Evolutionary conservation across 1,140 invertebrate species (phyloP).

Genomic region (Armadillidium nasatum): DNA sequence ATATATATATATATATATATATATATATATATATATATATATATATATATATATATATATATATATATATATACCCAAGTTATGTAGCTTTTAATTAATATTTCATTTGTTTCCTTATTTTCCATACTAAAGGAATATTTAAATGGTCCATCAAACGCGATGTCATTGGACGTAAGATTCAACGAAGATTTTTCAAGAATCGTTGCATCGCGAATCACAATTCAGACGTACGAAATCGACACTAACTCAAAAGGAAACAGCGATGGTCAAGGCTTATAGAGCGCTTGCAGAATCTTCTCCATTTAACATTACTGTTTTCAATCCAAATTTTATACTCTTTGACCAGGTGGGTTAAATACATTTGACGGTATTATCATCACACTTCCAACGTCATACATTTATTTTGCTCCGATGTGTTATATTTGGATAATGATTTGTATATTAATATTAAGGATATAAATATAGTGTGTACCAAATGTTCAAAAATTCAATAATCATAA

Average conservation of each 20-base stretch:
- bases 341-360: conserved; percentile 62
- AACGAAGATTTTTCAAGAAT: conserved; percentile 69
- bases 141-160: neutral
- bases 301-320: conserved; percentile 84
- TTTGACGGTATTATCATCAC: no score
- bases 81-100: no score
- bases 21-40: no score
- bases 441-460: no score
- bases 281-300: conserved; percentile 70
- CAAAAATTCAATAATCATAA: neutral
- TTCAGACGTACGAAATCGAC: conserved; percentile 83
- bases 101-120: neutral
- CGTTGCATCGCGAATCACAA: conserved; percentile 76
- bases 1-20: no score
- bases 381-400: no score
- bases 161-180: conserved; percentile 67
- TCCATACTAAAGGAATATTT: conserved; percentile 16
- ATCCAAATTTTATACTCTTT: conserved; percentile 92
- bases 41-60: no score
- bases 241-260: conserved; percentile 85
- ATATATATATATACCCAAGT: no score
- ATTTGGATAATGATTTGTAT: no score
- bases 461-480: no score
- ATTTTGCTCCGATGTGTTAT: no score
- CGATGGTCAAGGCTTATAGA: conserved; percentile 77